These are phyloP conservation scores for Laticauda laticaudata DNA, from an alignment of 2,113 vertebrate genomes.

Conservation along the genomic window DNA sequence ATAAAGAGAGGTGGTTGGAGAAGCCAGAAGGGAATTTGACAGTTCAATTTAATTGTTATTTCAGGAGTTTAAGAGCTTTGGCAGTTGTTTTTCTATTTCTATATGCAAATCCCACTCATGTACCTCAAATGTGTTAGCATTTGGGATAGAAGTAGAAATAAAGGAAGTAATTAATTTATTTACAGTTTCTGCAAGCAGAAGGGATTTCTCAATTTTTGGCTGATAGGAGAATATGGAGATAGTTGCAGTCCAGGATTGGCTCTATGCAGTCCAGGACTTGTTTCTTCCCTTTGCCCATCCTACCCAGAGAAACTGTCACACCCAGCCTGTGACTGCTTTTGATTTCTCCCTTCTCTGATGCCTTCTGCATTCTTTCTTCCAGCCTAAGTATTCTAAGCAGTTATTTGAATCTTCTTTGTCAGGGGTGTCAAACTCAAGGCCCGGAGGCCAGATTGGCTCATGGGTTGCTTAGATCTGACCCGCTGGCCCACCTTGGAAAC, in stretches of 20 bases:
- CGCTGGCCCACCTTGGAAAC: no score
- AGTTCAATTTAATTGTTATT: not conserved
- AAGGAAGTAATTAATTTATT: not conserved
- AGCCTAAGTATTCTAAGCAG: not conserved
- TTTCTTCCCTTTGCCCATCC: not conserved
- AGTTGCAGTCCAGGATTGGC: not conserved
- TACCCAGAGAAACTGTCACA: not conserved
- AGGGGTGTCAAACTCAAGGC: no score
- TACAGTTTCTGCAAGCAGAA: not conserved
- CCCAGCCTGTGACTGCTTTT: not conserved
- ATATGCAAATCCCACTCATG: not conserved
- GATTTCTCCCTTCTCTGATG: not conserved
- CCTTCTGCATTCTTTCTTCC: not conserved
- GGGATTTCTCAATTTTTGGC: not conserved
- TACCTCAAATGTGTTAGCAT: not conserved
- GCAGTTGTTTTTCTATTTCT: not conserved
- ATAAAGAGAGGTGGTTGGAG: not conserved
- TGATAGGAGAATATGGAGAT: not conserved
- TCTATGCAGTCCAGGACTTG: not conserved
- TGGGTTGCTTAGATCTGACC: no score
- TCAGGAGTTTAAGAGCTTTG: not conserved
- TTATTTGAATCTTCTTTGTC: not conserved
- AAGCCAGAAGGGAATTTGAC: not conserved
- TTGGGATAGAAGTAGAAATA: not conserved
- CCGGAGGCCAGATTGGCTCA: no score